These are phyloP conservation scores for Lymantria monacha DNA, from an alignment of 2,888 invertebrate species.

Conservation along the genomic window DNA sequence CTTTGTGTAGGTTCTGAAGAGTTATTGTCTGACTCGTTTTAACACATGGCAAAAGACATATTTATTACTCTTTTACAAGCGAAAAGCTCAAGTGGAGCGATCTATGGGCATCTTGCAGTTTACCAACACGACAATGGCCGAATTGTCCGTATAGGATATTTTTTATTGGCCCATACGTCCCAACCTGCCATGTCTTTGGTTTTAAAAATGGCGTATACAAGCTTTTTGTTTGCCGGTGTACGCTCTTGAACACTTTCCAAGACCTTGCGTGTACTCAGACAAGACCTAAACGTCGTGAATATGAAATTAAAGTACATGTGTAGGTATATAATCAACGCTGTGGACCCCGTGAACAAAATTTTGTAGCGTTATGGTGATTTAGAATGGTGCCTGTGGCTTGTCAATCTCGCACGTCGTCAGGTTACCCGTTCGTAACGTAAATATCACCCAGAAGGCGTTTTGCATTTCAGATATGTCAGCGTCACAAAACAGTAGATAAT, in stretches of 20 bases:
- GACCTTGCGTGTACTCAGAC: constrained; percentile 64
- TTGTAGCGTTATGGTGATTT: constrained; percentile 81
- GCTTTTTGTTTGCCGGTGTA: constrained; percentile 84
- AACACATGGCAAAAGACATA: constrained; percentile 75
- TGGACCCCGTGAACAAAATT: constrained; percentile 75
- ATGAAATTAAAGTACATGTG: constrained; percentile 81
- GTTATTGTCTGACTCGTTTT: constrained; percentile 74
- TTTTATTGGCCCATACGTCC: constrained; percentile 80
- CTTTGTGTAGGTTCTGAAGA: constrained; percentile 37
- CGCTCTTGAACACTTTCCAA: constrained; percentile 76
- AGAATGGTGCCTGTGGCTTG: constrained; percentile 81
- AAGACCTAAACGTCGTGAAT: constrained; percentile 75
- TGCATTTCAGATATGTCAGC: constrained; percentile 80
- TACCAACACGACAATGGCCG: constrained; percentile 83
- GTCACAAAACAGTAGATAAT: constrained; percentile 81
- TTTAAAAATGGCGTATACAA: constrained; percentile 85
- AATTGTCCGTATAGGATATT: constrained; percentile 78
- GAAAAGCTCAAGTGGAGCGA: constrained; percentile 77
- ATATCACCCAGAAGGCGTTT: constrained; percentile 77
- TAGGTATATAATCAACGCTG: constrained; percentile 77
- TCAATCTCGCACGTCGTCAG: constrained; percentile 81
- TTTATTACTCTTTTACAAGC: constrained; percentile 79
- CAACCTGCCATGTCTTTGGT: constrained; percentile 82
- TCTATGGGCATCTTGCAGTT: constrained; percentile 81
- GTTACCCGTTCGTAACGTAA: constrained; percentile 78